These are phyloP conservation scores for Macrosteles quadrilineatus DNA, from an alignment of 1,140 invertebrate genomes.

Conservation along the genomic window DNA sequence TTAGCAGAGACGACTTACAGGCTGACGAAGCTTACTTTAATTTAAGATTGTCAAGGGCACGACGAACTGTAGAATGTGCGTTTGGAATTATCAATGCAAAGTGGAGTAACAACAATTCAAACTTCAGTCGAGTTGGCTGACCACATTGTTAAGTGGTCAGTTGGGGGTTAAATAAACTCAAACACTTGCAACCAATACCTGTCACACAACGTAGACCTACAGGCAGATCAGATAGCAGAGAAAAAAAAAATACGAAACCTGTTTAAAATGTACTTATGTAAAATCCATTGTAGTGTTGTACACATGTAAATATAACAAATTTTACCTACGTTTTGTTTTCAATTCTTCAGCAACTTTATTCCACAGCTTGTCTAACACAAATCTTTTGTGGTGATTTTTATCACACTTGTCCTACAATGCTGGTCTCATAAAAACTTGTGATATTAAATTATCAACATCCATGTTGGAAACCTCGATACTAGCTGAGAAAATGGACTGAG, in stretches of 20 bases:
- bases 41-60: slow-evolving; percentile 46
- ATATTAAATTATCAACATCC: no score
- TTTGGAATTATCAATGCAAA: slow-evolving; percentile 51
- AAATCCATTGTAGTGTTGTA: not conserved
- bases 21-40: slow-evolving; percentile 48
- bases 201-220: not conserved
- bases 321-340: not conserved
- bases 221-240: not conserved
- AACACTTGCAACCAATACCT: not conserved
- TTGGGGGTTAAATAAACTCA: not conserved
- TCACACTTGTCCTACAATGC: no score
- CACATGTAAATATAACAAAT: no score
- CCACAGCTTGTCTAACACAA: not conserved
- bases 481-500: no score
- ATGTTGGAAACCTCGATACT: no score
- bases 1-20: slow-evolving; percentile 46
- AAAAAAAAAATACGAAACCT: not conserved
- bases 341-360: not conserved
- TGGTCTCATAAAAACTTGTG: no score
- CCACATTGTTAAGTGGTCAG: slow-evolving; percentile 16
- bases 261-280: no score
- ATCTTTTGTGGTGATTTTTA: not conserved
- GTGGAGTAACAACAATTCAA: slow-evolving; percentile 15
- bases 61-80: slow-evolving; percentile 54
- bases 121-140: slow-evolving; percentile 24